Evolutionary conservation across 2,113 vertebrate genomes (phyloP).

Genomic region (Carollia perspicillata): DNA sequence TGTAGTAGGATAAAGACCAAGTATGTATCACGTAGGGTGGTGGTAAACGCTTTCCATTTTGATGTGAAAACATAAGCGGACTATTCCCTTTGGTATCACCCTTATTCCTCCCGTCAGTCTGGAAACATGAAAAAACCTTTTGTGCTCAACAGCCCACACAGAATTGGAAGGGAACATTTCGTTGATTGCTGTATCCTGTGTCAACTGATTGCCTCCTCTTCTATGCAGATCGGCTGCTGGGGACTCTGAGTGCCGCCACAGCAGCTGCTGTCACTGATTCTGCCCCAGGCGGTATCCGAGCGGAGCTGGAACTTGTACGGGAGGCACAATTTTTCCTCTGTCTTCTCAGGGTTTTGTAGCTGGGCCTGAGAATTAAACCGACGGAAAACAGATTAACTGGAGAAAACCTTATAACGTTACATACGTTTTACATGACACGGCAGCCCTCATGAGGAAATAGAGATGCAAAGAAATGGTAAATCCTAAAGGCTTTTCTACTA

Average conservation of each 20-base stretch:
- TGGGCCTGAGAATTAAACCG: background rate
- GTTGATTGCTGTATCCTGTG: slow-evolving; percentile 29
- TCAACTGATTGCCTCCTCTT: slow-evolving; percentile 28
- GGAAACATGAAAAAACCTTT: slow-evolving; percentile 2
- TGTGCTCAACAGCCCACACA: background rate
- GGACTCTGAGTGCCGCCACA: background rate
- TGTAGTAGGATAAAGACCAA: background rate
- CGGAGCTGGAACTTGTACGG: background rate
- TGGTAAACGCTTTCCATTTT: background rate
- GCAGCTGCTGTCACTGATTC: background rate
- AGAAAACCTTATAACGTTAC: background rate
- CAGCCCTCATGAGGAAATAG: background rate
- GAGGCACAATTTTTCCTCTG: background rate
- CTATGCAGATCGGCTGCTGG: slow-evolving; percentile 13
- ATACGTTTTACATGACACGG: background rate
- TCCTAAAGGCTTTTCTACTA: background rate
- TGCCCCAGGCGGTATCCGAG: background rate
- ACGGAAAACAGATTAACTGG: background rate
- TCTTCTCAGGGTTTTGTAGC: background rate
- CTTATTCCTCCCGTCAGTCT: background rate
- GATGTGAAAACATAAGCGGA: background rate
- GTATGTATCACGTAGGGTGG: background rate
- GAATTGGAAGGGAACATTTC: slow-evolving; percentile 9
- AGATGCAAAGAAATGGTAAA: background rate
- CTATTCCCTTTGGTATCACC: background rate